phyloP scores from a whole-genome alignment of 2,113 vertebrate species.

The Platichthys flesus region DNA sequence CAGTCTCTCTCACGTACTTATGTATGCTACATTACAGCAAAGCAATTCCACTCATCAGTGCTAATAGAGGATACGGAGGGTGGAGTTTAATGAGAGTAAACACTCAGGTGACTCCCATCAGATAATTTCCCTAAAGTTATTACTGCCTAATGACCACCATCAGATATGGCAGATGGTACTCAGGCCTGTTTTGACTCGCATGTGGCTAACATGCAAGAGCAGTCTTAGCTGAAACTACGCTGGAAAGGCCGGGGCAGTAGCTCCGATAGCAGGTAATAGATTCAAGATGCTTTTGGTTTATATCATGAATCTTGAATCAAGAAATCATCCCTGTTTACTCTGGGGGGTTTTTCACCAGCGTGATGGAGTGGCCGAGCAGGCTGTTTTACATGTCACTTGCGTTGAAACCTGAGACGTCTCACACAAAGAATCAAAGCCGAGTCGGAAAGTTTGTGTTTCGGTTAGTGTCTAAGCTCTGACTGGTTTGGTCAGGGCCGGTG shows the following conservation, averaged over 20 bases:
- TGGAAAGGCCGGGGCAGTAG: not conserved
- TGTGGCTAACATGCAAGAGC: constrained; percentile 36
- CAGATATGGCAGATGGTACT: constrained; percentile 55
- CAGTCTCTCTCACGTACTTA: constrained; percentile 27
- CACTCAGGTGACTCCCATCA: constrained; percentile 64
- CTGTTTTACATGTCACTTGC: constrained; percentile 7
- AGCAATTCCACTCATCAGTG: constrained; percentile 66
- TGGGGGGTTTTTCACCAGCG: not conserved
- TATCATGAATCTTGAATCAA: not conserved
- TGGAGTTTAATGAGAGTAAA: constrained; percentile 67
- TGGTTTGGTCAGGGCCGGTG: constrained; percentile 64
- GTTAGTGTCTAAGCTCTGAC: constrained; percentile 38
- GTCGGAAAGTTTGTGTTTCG: constrained; percentile 49
- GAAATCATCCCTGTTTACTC: not conserved
- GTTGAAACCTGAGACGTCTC: constrained; percentile 35
- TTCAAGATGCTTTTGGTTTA: not conserved
- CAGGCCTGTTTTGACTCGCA: constrained; percentile 24
- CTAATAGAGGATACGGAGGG: constrained; percentile 57
- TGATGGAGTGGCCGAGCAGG: constrained; percentile 16
- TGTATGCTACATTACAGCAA: constrained; percentile 62
- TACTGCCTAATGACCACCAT: constrained; percentile 53
- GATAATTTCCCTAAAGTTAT: constrained; percentile 58
- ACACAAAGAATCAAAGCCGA: constrained; percentile 35
- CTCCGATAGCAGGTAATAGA: not conserved
- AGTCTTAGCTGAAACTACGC: constrained; percentile 8